Evolutionary conservation across 2,888 invertebrate genomes (phyloP).

Genomic region (Lasioglossum villosulum): DNA sequence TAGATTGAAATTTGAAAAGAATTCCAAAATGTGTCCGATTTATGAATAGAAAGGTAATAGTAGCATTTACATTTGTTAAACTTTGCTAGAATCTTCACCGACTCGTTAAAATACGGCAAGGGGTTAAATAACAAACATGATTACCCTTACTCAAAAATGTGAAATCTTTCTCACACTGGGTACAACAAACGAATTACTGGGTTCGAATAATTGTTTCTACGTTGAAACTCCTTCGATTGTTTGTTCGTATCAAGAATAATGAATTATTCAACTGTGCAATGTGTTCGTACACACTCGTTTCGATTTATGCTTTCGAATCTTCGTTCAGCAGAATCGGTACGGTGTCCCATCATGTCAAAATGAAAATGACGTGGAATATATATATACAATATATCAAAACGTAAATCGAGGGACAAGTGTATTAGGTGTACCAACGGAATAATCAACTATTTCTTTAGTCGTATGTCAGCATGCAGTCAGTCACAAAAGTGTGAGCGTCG

Average conservation of each 20-base stretch:
- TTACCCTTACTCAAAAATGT: neutral
- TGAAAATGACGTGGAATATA: neutral
- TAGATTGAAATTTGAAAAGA: no score
- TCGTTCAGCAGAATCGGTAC: neutral
- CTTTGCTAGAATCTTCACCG: no score
- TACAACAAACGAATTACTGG: neutral
- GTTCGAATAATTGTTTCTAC: neutral
- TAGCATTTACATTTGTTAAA: no score
- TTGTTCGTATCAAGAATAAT: neutral
- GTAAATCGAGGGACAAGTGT: conserved; percentile 1
- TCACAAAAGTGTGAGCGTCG: neutral
- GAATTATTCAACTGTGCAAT: neutral
- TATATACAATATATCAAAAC: neutral
- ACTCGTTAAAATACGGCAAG: no score
- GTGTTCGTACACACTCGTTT: neutral
- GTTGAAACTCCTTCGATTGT: neutral
- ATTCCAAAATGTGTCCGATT: no score
- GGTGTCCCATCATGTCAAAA: neutral
- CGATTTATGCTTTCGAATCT: neutral
- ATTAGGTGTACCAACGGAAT: conserved; percentile 1
- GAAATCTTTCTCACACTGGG: neutral
- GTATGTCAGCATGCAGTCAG: neutral
- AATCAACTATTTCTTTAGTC: neutral
- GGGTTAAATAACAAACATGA: neutral
- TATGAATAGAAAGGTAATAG: no score